Percentiles rank a stretch among this genome's conserved stretches.
phyloP scores from a whole-genome alignment of 1,140 invertebrate genomes.

The Paraescarpia echinospica region DNA sequence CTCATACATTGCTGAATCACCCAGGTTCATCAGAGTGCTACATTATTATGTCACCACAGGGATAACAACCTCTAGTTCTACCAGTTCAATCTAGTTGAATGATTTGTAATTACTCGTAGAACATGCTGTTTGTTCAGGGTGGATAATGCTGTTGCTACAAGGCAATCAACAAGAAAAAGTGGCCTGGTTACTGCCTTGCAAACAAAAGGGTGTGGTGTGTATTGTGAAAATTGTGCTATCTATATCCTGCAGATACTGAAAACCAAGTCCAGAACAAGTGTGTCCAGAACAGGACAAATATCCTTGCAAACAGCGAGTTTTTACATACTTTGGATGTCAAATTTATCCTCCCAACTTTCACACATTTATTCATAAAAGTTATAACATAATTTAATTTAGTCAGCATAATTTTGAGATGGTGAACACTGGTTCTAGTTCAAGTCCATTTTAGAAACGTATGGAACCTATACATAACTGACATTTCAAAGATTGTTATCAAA shows the following conservation, averaged over 20 bases:
- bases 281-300: neutral
- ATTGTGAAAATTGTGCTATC: neutral
- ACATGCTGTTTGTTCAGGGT: neutral
- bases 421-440: neutral
- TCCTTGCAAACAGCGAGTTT: neutral
- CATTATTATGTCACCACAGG: neutral
- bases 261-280: neutral
- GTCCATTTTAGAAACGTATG: neutral
- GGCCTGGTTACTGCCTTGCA: neutral
- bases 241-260: neutral
- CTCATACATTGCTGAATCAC: neutral
- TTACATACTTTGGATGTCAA: neutral
- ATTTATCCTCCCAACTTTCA: neutral
- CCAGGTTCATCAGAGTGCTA: neutral
- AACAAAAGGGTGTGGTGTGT: neutral
- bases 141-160: neutral
- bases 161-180: neutral
- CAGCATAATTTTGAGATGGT: neutral
- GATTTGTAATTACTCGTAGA: neutral
- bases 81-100: neutral
- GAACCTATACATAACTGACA: no score
- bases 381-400: neutral
- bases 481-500: neutral
- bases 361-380: neutral
- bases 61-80: neutral